A percentile compares a stretch with the other conserved stretches of the same genome.
Evolutionary conservation across 2,888 invertebrate species (phyloP).

Genomic region (Rotaria macrura): DNA sequence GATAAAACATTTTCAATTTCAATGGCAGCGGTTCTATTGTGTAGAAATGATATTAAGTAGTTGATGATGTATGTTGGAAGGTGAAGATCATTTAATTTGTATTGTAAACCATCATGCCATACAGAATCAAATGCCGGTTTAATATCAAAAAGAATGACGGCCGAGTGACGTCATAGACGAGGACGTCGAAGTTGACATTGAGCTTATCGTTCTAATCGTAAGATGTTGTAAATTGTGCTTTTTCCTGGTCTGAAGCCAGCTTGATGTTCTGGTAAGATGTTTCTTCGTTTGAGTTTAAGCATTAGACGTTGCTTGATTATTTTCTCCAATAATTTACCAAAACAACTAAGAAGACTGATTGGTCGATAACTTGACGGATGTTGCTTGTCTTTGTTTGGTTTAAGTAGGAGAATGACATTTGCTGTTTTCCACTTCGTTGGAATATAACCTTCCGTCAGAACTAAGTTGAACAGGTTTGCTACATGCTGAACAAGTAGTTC

Average conservation of each 20-base stretch:
- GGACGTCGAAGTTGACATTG: neutral
- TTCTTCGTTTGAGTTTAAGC: neutral
- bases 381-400: constrained; percentile 24
- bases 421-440: constrained; percentile 23
- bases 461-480: neutral
- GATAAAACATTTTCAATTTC: neutral
- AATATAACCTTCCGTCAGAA: constrained; percentile 12
- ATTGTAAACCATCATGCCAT: neutral
- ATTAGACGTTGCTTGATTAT: constrained; percentile 22
- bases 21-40: neutral
- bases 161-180: neutral
- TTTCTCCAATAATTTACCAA: constrained; percentile 9
- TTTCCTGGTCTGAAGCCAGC: constrained; percentile 22
- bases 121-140: neutral
- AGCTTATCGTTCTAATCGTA: neutral
- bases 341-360: constrained; percentile 8
- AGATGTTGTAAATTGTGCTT: constrained; percentile 20
- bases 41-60: neutral
- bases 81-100: neutral
- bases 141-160: constrained; percentile 22
- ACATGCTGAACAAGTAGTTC: neutral
- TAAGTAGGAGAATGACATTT: constrained; percentile 24
- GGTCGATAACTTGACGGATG: constrained; percentile 19
- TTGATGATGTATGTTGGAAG: neutral
- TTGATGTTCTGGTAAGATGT: constrained; percentile 21